Evolutionary conservation across 1,140 invertebrate species (phyloP).

Genomic region (Coboldia fuscipes): DNA sequence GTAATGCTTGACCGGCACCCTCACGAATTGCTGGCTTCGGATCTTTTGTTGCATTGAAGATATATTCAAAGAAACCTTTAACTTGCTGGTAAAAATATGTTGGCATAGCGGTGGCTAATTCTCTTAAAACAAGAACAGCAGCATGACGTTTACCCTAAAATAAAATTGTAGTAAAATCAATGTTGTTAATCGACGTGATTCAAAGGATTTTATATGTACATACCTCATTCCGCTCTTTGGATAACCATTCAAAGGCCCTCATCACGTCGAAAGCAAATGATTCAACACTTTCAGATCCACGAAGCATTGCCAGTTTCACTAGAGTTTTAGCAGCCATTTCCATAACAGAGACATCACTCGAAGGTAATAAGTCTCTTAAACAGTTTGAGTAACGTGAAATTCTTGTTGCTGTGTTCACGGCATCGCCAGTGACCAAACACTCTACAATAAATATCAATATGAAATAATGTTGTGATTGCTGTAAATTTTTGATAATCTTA

Average conservation of each 20-base stretch:
- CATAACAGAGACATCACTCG: conserved; percentile 80
- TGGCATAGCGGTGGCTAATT: conserved; percentile 86
- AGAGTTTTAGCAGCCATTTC: conserved; percentile 90
- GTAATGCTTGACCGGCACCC: conserved; percentile 74
- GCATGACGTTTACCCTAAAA: conserved; percentile 56
- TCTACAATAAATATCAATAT: conserved; percentile 31
- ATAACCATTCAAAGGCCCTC: conserved; percentile 81
- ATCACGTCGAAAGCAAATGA: conserved; percentile 95
- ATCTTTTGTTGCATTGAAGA: conserved; percentile 82
- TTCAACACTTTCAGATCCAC: conserved; percentile 80
- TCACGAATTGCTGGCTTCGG: conserved; percentile 82
- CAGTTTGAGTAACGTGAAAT: conserved; percentile 88
- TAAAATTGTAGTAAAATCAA: conserved; percentile 4
- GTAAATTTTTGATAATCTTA: conserved; percentile 20
- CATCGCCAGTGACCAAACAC: conserved; percentile 77
- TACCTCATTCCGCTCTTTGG: conserved; percentile 67
- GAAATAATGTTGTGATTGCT: background rate
- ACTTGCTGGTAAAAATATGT: conserved; percentile 98
- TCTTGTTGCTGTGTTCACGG: conserved; percentile 73
- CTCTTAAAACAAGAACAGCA: conserved; percentile 76
- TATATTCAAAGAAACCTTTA: conserved; percentile 86
- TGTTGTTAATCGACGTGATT: background rate
- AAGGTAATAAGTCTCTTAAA: conserved; percentile 70
- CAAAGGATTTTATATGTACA: conserved; percentile 1
- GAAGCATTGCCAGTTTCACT: conserved; percentile 73